Conservation (phyloP, 2,797 vertebrate species). For the Rhodeus uyekii region DNA sequence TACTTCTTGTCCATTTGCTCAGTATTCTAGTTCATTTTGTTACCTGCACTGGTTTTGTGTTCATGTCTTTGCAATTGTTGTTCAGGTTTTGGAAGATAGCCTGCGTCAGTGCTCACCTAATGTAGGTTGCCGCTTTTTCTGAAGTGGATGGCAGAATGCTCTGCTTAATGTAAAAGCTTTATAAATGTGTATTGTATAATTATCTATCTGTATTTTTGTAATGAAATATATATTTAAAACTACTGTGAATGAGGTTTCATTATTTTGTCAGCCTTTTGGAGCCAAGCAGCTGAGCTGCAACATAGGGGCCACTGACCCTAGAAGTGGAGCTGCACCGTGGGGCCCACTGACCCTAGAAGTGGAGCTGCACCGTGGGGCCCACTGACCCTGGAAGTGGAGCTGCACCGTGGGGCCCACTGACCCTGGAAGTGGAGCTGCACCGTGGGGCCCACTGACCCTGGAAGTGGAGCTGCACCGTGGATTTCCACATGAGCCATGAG, state of each 20-base stretch:
- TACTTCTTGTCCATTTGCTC: neutral
- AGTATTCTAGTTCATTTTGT: neutral
- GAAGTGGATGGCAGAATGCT: constrained; percentile 30
- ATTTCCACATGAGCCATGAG: neutral
- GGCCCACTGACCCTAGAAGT: neutral
- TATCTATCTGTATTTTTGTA: constrained; percentile 54
- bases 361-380: neutral
- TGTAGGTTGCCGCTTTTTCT: constrained; percentile 14
- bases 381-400: neutral
- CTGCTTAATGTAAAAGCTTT: constrained; percentile 40
- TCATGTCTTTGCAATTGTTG: constrained; percentile 23
- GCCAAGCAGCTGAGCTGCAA: neutral
- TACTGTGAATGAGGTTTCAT: neutral
- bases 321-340: neutral
- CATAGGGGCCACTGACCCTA: neutral
- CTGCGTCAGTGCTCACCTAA: constrained; percentile 24
- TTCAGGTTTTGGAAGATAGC: constrained; percentile 10
- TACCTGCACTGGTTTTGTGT: constrained; percentile 21
- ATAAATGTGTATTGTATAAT: constrained; percentile 30
- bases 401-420: neutral
- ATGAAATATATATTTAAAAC: constrained; percentile 40
- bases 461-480: neutral
- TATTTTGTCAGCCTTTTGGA: neutral
- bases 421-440: neutral
- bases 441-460: neutral